phyloP scores from a whole-genome alignment of 2,113 vertebrate genomes.

The Gobio gobio region DNA sequence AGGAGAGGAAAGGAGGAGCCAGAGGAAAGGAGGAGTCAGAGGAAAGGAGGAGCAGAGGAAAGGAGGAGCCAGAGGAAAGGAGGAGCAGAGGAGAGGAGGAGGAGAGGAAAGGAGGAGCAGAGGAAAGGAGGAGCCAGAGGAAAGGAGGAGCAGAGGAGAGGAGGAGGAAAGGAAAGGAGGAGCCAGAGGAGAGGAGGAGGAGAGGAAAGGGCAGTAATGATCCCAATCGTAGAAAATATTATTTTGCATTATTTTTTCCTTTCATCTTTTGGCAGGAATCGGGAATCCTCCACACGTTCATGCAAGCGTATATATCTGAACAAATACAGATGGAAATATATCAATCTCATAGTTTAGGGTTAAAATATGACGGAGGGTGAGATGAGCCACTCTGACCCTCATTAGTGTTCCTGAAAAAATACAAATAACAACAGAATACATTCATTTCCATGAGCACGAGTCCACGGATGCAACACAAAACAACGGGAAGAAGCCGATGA shows the following conservation, averaged over 20 bases:
- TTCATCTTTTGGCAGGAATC: constrained; percentile 80
- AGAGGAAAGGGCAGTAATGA: constrained; percentile 87
- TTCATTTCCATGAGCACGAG: constrained; percentile 85
- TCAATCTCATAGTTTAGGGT: constrained; percentile 85
- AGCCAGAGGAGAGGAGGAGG: background rate
- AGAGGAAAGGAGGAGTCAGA: too few relatives aligned
- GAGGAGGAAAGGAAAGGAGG: constrained; percentile 68
- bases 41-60: constrained; percentile 62
- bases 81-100: too few relatives aligned
- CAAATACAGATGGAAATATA: constrained; percentile 88
- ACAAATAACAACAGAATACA: constrained; percentile 72
- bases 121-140: too few relatives aligned
- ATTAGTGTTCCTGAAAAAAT: constrained; percentile 75
- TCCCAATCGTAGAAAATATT: constrained; percentile 83
- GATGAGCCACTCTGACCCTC: constrained; percentile 80
- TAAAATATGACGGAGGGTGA: constrained; percentile 84
- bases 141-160: constrained; percentile 71
- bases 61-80: too few relatives aligned
- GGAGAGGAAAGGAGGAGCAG: constrained; percentile 82
- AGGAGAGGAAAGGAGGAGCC: constrained; percentile 80
- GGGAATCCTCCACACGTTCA: constrained; percentile 87
- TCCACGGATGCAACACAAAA: constrained; percentile 77
- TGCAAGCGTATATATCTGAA: constrained; percentile 87
- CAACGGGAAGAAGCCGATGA: too few relatives aligned
- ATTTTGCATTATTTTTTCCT: constrained; percentile 62